Conservation (phyloP, 2,888 invertebrate species). For the Oasisia sp. region DNA sequence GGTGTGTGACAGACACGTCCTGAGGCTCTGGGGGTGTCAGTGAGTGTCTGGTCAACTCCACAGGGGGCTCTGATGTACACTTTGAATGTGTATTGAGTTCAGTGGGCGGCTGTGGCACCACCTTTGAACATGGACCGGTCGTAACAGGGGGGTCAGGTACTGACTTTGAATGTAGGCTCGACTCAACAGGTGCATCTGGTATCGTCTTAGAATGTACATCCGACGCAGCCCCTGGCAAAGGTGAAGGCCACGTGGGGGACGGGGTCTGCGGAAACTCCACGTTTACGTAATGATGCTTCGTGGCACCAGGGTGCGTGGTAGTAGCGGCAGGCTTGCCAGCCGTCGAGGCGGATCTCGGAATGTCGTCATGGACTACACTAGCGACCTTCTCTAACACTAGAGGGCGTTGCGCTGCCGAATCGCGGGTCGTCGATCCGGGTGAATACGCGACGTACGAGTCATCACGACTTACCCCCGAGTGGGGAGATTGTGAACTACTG, state of each 20-base stretch:
- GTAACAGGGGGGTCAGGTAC: too few relatives aligned
- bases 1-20: background rate
- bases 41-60: background rate
- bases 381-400: background rate
- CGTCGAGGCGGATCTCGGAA: background rate
- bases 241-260: background rate
- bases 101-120: too few relatives aligned
- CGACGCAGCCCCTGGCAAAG: background rate
- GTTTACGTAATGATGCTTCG: background rate
- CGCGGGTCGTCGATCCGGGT: background rate
- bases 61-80: too few relatives aligned
- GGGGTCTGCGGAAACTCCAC: background rate
- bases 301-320: background rate
- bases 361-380: slow-evolving; percentile 4
- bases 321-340: background rate
- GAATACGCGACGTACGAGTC: background rate
- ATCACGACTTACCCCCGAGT: background rate
- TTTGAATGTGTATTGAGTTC: too few relatives aligned
- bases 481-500: background rate
- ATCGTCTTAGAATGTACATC: background rate
- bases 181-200: too few relatives aligned
- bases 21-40: background rate
- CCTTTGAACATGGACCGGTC: too few relatives aligned
- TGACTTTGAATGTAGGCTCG: too few relatives aligned
- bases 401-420: background rate